A percentile compares a stretch with the other conserved stretches of the same genome.
These are phyloP conservation scores for Leptodirus hochenwartii DNA, from an alignment of 2,888 invertebrate species.

Conservation along the genomic window DNA sequence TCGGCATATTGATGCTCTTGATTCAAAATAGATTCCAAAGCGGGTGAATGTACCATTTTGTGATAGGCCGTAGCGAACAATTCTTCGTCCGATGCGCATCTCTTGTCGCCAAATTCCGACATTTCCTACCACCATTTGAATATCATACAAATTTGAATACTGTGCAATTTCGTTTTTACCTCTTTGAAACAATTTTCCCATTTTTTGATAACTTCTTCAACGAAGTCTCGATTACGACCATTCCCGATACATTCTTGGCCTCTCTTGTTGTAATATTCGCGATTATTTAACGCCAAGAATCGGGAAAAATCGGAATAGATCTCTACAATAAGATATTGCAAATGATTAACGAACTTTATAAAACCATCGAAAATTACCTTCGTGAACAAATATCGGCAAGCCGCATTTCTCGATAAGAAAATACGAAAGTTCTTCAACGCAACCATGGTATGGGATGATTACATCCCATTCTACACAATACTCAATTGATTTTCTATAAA, in stretches of 20 bases:
- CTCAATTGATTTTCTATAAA: too few species aligned
- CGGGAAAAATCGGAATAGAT: constrained; percentile 9
- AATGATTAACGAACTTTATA: not conserved
- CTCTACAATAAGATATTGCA: constrained; percentile 2
- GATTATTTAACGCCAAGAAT: constrained; percentile 11
- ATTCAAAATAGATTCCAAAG: constrained; percentile 71
- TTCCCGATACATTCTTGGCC: constrained; percentile 19
- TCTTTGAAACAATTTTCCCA: constrained; percentile 65
- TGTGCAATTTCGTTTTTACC: constrained; percentile 21
- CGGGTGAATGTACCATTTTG: constrained; percentile 41
- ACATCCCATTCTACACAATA: too few species aligned
- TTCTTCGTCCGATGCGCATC: constrained; percentile 69
- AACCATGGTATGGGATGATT: constrained; percentile 19
- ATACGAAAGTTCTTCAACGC: constrained; percentile 20
- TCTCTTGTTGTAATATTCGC: constrained; percentile 10
- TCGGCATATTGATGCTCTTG: constrained; percentile 77
- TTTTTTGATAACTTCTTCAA: constrained; percentile 54
- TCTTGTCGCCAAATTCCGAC: constrained; percentile 63
- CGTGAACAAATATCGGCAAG: constrained; percentile 23
- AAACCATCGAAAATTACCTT: constrained; percentile 17
- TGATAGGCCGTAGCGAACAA: constrained; percentile 76
- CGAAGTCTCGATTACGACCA: constrained; percentile 44
- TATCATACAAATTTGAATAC: constrained; percentile 2
- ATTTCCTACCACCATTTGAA: constrained; percentile 38
- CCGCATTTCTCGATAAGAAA: constrained; percentile 19